Evolutionary conservation across 2,113 vertebrate species (phyloP), one percentile per base, ranked within the genome.

Genomic region (Eptesicus fuscus): DNA sequence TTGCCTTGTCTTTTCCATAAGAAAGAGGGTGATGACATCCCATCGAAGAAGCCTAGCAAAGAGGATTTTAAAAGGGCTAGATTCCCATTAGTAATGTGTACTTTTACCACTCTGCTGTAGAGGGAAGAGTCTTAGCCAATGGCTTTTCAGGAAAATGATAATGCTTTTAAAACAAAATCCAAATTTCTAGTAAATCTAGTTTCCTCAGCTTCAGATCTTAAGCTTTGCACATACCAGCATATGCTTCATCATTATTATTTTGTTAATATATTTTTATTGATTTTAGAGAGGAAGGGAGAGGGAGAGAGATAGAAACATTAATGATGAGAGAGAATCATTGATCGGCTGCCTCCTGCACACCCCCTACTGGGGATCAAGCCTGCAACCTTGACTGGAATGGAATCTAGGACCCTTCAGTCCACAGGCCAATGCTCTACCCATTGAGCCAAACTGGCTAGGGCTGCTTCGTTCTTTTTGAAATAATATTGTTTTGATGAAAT

Each of bases 381-480:
- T 11, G 23, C 59, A 61, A 61, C 23, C 59, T 61, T 61, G 20
- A 25, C 59, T 2, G 23, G 59, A 25, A 61, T 61, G 9, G 23
- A 59, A 59, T 23, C 23, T 59, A 3, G 59, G 59, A 61, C 23
- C 10, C 59, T 61, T 61, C 25, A 61, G 59, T 61, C 59, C 25
- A 61, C 59, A 61, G 23, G 59, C 59, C 1, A 4, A 61, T 5
- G 10, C 23, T 61, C 23, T 61, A 61, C 12, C 59, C 59, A 28
- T 25, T 28, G 59, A 59, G 23, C 56, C 3, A 59, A 59, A 59
- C 10, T 11, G 23, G 56, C 23, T 59, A 59, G 56, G 9, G 56
- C n/a, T 71, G 70, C 74, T 89, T 92, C 53, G 47, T 91, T 95
- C 80, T 92, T 95, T 87, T 51, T 63, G 90, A 85, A 90, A 74